Evolutionary conservation across 2,888 invertebrate genomes (phyloP).

Genomic region (Microctonus brassicae): DNA sequence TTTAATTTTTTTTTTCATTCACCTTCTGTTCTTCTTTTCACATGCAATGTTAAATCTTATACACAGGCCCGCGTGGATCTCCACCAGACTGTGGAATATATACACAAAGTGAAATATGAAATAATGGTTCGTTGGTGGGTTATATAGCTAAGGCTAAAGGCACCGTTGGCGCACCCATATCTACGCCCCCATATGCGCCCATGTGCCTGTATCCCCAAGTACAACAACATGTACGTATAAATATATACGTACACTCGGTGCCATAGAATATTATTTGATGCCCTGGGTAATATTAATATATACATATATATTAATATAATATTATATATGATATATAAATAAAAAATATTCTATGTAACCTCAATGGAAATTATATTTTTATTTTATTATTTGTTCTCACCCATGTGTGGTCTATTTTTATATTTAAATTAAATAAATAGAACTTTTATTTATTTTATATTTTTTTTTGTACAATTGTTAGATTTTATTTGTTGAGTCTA

Average conservation of each 20-base stretch:
- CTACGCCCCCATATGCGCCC: conserved; percentile 68
- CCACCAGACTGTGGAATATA: conserved; percentile 61
- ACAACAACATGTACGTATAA: conserved; percentile 46
- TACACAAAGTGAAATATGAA: conserved; percentile 70
- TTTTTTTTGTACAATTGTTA: too few species aligned
- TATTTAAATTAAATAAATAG: neutral
- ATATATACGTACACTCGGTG: conserved; percentile 20
- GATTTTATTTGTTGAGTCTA: too few species aligned
- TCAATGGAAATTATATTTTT: neutral
- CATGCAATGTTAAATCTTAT: neutral
- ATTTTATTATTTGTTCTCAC: neutral
- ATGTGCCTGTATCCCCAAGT: conserved; percentile 55
- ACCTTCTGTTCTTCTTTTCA: conserved; percentile 24
- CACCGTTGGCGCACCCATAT: conserved; percentile 69
- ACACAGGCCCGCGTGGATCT: conserved; percentile 49
- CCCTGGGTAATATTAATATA: conserved; percentile 23
- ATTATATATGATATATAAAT: neutral
- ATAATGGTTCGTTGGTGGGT: conserved; percentile 67
- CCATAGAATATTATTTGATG: conserved; percentile 15
- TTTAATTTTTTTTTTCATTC: too few species aligned
- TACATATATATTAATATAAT: conserved; percentile 13
- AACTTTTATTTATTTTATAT: too few species aligned
- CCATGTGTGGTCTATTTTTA: neutral
- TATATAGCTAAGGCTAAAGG: conserved; percentile 60
- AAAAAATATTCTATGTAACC: neutral